A percentile compares a stretch with the other conserved stretches of the same genome.
phyloP scores from a whole-genome alignment of 2,888 invertebrate genomes.

The Aromia moschata region DNA sequence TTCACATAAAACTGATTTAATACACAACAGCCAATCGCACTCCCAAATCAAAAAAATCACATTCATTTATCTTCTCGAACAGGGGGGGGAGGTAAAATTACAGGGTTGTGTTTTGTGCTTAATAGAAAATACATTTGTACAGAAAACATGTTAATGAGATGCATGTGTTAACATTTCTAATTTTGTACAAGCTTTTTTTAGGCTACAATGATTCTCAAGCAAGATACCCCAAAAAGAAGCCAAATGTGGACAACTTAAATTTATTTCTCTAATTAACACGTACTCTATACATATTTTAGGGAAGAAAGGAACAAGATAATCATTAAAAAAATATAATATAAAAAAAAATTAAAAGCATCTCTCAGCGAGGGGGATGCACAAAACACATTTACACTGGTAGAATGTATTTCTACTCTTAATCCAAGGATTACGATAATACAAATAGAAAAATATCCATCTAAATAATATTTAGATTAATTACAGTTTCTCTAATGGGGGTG shows the following conservation, averaged over 20 bases:
- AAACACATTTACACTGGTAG: constrained; percentile 49
- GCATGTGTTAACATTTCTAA: not conserved
- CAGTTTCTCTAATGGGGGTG: constrained; percentile 36
- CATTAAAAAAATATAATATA: constrained; percentile 41
- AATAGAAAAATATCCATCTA: constrained; percentile 59
- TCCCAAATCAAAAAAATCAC: constrained; percentile 44
- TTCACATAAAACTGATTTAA: constrained; percentile 39
- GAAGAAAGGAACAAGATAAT: constrained; percentile 34
- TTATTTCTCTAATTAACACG: constrained; percentile 39
- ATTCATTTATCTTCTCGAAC: constrained; percentile 38
- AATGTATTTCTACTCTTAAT: constrained; percentile 41
- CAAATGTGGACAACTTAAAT: constrained; percentile 20
- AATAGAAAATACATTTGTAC: constrained; percentile 25
- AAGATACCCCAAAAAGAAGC: constrained; percentile 16
- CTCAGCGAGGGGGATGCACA: constrained; percentile 36
- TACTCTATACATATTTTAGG: constrained; percentile 43
- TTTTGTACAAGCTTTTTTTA: constrained; percentile 10
- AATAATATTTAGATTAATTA: constrained; percentile 52
- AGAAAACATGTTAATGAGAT: constrained; percentile 34
- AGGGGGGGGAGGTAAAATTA: constrained; percentile 28
- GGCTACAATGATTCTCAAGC: constrained; percentile 7
- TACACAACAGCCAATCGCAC: constrained; percentile 46
- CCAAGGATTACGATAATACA: constrained; percentile 49
- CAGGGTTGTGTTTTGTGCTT: constrained; percentile 43
- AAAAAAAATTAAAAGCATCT: constrained; percentile 31